Evolutionary conservation across 2,797 vertebrate species (phyloP), one percentile per base, ranked within the genome.

Genomic region (Acanthopagrus latus): DNA sequence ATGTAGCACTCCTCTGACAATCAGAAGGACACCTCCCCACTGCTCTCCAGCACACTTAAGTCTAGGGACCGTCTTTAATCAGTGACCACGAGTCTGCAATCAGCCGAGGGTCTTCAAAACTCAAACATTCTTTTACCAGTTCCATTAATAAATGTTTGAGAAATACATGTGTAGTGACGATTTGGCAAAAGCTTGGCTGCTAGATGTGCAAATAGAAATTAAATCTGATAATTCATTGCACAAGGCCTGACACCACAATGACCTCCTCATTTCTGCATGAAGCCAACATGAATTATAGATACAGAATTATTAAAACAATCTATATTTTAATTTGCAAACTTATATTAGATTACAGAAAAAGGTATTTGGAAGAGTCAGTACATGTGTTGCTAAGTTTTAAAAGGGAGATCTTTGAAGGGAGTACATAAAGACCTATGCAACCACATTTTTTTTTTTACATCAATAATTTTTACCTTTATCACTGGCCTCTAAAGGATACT

Each of bases 341-440:
- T 97, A 97, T 98, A 98, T 98, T 97, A 99, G 97, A 97, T 98
- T 97, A 98, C 96, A 98, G 96, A 97, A 97, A 95, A 96, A 96
- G 95, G 96, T 96, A 93, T 95, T 97, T 96, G 93, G 94, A 96
- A 92, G 96, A 97, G 96, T 97, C 97, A 94, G 96, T 96, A 97
- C 96, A 96, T 92, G 90, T 93, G 91, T 93, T 93, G 91, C 93
- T 91, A 91, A 93, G 95, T 96, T 96, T 96, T 96, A 96, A 96
- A 96, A 96, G 95, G 95, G 96, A 96, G 96, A 96, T 95, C 94
- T 95, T 96, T 94, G 94, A 96, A 96, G 95, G 89, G 91, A 94
- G 91, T 95, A 96, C 96, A 95, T 87, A 92, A 92, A 95, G 93
- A 95, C 86, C 94, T 90, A 91, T 86, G 94, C 89, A 95, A 93